A percentile compares a stretch with the other conserved stretches of the same genome.
phyloP scores from a whole-genome alignment of 2,113 vertebrate genomes.

The Antechinus stuartii region DNA sequence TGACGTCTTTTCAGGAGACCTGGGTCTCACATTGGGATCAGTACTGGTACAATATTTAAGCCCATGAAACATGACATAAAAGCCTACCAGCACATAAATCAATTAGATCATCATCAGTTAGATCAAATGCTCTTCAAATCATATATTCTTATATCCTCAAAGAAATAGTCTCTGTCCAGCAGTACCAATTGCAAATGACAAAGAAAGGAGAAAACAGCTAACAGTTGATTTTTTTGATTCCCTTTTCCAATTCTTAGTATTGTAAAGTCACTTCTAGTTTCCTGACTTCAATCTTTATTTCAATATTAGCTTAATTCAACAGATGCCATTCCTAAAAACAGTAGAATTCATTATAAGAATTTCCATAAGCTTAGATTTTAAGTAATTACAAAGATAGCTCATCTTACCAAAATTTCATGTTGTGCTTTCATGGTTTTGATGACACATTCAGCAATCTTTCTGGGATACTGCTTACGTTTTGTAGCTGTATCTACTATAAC shows the following conservation, averaged over 20 bases:
- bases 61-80: not conserved
- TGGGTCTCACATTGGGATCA: not conserved
- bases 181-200: conserved; percentile 46
- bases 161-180: not conserved
- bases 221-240: conserved; percentile 35
- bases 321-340: not conserved
- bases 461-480: conserved; percentile 90
- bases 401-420: conserved; percentile 91
- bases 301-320: conserved; percentile 15
- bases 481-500: conserved; percentile 88
- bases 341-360: conserved; percentile 40
- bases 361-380: conserved; percentile 24
- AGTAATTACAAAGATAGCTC: conserved; percentile 22
- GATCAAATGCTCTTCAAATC: conserved; percentile 17
- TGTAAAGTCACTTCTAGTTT: conserved; percentile 30
- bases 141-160: not conserved
- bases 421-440: conserved; percentile 89
- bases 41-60: not conserved
- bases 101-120: not conserved
- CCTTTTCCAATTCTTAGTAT: conserved; percentile 25
- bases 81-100: conserved; percentile 12
- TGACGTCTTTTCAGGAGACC: not conserved
- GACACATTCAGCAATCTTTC: conserved; percentile 88
- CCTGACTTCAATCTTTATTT: conserved; percentile 28
- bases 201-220: conserved; percentile 38